A percentile compares a stretch with the other conserved stretches of the same genome.
Evolutionary conservation across 2,113 vertebrate genomes (phyloP).

Genomic region (Diadophis punctatus): DNA sequence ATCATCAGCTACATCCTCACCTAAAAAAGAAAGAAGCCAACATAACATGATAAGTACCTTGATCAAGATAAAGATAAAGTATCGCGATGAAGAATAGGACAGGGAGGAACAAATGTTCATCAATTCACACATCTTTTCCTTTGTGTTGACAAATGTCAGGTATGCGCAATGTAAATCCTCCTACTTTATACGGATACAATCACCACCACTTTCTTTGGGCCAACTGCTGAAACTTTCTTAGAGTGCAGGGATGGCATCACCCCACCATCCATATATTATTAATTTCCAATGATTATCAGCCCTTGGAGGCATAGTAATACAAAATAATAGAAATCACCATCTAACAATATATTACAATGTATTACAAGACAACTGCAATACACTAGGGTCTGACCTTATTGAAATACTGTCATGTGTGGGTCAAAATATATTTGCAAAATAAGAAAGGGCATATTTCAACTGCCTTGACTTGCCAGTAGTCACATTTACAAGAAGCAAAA

Average conservation of each 20-base stretch:
- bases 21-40: slow-evolving; percentile 63
- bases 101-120: not conserved
- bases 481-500: not conserved
- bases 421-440: not conserved
- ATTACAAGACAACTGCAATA: not conserved
- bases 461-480: not conserved
- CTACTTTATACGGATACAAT: not conserved
- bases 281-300: not conserved
- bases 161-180: not conserved
- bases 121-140: not conserved
- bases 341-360: not conserved
- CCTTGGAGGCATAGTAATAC: not conserved
- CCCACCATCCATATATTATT: not conserved
- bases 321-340: not conserved
- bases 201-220: not conserved
- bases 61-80: not conserved
- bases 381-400: not conserved
- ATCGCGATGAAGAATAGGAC: not conserved
- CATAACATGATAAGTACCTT: not conserved
- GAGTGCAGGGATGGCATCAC: not conserved
- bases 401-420: not conserved
- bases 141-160: not conserved
- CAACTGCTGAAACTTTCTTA: not conserved
- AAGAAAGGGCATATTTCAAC: not conserved
- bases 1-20: slow-evolving; percentile 67